phyloP scores from a whole-genome alignment of 2,113 vertebrate species.

The Paralichthys olivaceus region DNA sequence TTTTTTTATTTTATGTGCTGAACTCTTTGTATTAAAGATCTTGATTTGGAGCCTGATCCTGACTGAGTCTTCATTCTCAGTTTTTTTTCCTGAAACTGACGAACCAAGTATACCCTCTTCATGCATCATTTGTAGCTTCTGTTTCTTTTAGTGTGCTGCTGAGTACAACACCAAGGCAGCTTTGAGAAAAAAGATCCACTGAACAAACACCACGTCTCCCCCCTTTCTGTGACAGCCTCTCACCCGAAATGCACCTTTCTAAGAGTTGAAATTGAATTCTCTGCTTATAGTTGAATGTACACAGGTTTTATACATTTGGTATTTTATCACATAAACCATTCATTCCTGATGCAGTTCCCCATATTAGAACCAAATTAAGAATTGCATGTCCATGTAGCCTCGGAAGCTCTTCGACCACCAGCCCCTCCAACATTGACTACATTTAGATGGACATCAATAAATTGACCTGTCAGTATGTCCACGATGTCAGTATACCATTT shows the following conservation, averaged over 20 bases:
- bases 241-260: neutral
- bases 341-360: neutral
- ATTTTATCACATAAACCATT: neutral
- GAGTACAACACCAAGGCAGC: neutral
- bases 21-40: too few species aligned
- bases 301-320: neutral
- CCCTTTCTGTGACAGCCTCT: neutral
- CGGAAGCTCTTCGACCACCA: neutral
- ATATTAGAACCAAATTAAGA: neutral
- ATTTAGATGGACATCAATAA: neutral
- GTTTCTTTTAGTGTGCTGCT: neutral
- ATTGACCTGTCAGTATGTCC: neutral
- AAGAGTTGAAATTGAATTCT: neutral
- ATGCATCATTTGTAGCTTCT: neutral
- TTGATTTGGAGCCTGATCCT: too few species aligned
- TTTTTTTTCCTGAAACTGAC: too few species aligned
- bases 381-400: neutral
- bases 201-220: neutral
- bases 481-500: too few species aligned
- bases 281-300: neutral
- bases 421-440: neutral
- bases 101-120: neutral
- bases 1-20: too few species aligned
- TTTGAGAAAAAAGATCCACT: too few species aligned
- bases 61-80: too few species aligned